A percentile compares a stretch with the other conserved stretches of the same genome.
phyloP scores from a whole-genome alignment of 2,888 invertebrate species.

The Endotricha flammealis region DNA sequence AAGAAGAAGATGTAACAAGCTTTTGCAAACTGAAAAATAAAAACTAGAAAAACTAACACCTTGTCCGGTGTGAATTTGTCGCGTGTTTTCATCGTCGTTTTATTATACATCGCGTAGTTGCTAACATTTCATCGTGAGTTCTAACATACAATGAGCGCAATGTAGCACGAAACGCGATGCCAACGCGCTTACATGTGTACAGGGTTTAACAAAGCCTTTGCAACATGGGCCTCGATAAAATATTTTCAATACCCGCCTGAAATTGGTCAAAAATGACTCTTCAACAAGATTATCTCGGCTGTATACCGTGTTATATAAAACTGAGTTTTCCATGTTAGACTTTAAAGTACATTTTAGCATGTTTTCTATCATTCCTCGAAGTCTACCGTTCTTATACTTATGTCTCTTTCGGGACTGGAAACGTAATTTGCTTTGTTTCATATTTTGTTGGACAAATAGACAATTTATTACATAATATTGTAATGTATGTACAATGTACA shows the following conservation, averaged over 20 bases:
- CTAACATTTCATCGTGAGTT: no score
- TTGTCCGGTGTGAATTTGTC: background rate
- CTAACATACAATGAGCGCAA: no score
- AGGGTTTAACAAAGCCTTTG: slow-evolving; percentile 38
- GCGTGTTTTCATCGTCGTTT: no score
- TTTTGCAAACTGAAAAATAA: slow-evolving; percentile 17
- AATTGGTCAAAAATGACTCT: slow-evolving; percentile 66
- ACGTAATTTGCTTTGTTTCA: no score
- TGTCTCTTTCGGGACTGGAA: no score
- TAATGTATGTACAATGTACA: no score
- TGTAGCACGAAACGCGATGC: no score
- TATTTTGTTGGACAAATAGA: no score
- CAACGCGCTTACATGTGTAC: no score
- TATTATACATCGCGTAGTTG: no score
- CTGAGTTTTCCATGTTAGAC: slow-evolving; percentile 24
- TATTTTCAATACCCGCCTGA: slow-evolving; percentile 62
- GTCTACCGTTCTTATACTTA: no score
- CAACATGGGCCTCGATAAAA: slow-evolving; percentile 47
- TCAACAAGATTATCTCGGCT: slow-evolving; percentile 55
- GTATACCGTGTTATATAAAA: slow-evolving; percentile 22
- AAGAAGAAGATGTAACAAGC: slow-evolving; percentile 28
- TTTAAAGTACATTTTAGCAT: slow-evolving; percentile 36
- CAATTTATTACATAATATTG: no score
- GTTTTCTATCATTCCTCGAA: slow-evolving; percentile 4
- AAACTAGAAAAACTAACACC: slow-evolving; percentile 22